Evolutionary conservation across 2,797 vertebrate genomes (phyloP), one percentile per base, ranked within the genome.

Genomic region (Etheostoma perlongum): DNA sequence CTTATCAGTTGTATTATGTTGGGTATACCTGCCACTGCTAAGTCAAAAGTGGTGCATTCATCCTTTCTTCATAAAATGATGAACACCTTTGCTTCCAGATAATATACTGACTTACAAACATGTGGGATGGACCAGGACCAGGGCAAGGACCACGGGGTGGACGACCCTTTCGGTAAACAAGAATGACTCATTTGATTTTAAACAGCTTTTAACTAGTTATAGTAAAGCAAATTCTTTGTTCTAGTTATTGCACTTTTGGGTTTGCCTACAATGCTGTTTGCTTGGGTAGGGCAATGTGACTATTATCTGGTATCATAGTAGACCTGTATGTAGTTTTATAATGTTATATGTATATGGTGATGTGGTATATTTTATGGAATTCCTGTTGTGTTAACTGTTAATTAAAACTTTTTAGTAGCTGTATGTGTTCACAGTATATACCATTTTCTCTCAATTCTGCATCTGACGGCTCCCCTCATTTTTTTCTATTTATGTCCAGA

Each of bases 41-140:
- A 55, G 6, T 63, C 10, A 72, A 12, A 16, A 6, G 25, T 23
- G 33, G 12, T 74, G 48, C 5, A 15, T 53, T 59, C 14, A 33
- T 30, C 3, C 10, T 44, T 2, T 8, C 0, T 4, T 46, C 4
- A 9, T 27, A 6, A 19, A 67, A 49, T 59, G 1, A 76, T 53
- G 1, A 12, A 18, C 52, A 63, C 4, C 4, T 59, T 68, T 61
- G 12, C 6, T 64, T 84, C 12, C 75, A 90, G 83, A 61, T 77
- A 65, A 68, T 6, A 54, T 57, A 59, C 44, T 67, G 63, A 53
- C 30, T 25, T 52, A 40, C 74, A 75, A 92, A 67, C 62, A 96
- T 96, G 95, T 96, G 95, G 95, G 92, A 95, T 78, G 94, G 95
- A 87, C 93, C 93, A 67, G 92, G 95, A 48, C 91, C 92, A 69